Percentiles rank a stretch among this genome's conserved stretches.
These are phyloP conservation scores for Rhinogobius similis DNA, from an alignment of 2,113 vertebrate genomes.

Conservation along the genomic window DNA sequence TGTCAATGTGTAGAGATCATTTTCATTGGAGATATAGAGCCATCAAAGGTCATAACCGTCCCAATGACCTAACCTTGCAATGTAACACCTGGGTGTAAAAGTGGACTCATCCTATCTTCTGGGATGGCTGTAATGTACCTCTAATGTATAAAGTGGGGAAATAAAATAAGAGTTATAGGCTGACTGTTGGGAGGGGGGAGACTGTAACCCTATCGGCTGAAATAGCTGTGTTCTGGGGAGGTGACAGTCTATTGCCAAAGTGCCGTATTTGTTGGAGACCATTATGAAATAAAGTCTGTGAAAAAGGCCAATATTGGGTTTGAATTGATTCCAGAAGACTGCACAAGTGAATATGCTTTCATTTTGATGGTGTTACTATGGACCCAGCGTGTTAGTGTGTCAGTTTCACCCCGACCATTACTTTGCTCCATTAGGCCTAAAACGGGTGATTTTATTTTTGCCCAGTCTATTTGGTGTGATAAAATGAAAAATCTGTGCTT, in stretches of 20 bases:
- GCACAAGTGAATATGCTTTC: conserved; percentile 85
- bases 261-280: conserved; percentile 82
- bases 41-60: conserved; percentile 76
- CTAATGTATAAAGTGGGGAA: conserved; percentile 77
- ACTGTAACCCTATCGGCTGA: conserved; percentile 71
- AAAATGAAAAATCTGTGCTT: conserved; percentile 84
- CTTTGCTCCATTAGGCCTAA: conserved; percentile 84
- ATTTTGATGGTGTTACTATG: conserved; percentile 85
- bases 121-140: conserved; percentile 76
- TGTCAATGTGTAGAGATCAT: conserved; percentile 71
- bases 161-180: conserved; percentile 78
- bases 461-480: conserved; percentile 85
- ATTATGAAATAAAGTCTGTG: conserved; percentile 80
- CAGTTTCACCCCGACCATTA: conserved; percentile 83
- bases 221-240: conserved; percentile 76
- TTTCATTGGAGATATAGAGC: conserved; percentile 72
- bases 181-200: conserved; percentile 53
- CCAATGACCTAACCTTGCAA: conserved; percentile 80
- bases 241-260: conserved; percentile 81
- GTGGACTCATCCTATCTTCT: conserved; percentile 78
- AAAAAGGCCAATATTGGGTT: conserved; percentile 83
- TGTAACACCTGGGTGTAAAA: conserved; percentile 78
- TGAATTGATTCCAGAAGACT: conserved; percentile 85
- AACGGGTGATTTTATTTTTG: conserved; percentile 84
- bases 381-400: conserved; percentile 80